Conservation (phyloP, 1,140 invertebrate species). For the Akabosia matsudoensis region DNA sequence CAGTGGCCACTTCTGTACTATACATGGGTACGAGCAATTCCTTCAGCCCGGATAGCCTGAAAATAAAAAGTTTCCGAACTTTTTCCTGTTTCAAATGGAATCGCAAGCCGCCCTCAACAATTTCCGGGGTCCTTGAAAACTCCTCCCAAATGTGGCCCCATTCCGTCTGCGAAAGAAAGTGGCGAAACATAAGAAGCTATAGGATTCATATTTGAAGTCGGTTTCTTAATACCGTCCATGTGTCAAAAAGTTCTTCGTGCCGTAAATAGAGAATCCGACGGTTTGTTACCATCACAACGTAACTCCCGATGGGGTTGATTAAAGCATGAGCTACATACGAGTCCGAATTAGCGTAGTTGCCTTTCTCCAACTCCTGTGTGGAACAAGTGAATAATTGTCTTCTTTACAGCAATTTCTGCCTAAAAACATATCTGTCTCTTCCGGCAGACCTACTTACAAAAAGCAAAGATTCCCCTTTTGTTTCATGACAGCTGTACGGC, state of each 20-base stretch:
- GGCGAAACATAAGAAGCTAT: slow-evolving; percentile 19
- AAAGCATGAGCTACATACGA: slow-evolving; percentile 72
- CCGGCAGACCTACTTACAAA: slow-evolving; percentile 53
- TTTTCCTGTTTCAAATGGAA: slow-evolving; percentile 45
- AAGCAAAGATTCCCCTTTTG: slow-evolving; percentile 80
- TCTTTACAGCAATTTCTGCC: neutral
- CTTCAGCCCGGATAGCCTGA: slow-evolving; percentile 16
- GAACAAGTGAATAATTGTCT: slow-evolving; percentile 25
- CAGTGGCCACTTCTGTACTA: slow-evolving; percentile 43
- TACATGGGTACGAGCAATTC: slow-evolving; percentile 45
- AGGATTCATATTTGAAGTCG: slow-evolving; percentile 11
- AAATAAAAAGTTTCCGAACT: slow-evolving; percentile 39
- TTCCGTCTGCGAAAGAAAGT: slow-evolving; percentile 53
- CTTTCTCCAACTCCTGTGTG: slow-evolving; percentile 75
- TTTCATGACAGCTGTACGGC: slow-evolving; percentile 77
- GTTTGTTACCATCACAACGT: slow-evolving; percentile 82
- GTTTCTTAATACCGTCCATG: slow-evolving; percentile 65
- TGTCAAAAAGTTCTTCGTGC: slow-evolving; percentile 76
- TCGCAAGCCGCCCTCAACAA: slow-evolving; percentile 58
- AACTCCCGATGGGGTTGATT: slow-evolving; percentile 59
- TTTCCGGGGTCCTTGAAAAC: slow-evolving; percentile 55
- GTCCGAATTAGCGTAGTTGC: slow-evolving; percentile 82
- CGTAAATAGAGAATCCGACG: slow-evolving; percentile 75
- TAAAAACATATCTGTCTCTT: slow-evolving; percentile 3
- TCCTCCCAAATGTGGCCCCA: slow-evolving; percentile 65